phyloP scores from a whole-genome alignment of 2,797 vertebrate species.

The Leontopithecus rosalia region DNA sequence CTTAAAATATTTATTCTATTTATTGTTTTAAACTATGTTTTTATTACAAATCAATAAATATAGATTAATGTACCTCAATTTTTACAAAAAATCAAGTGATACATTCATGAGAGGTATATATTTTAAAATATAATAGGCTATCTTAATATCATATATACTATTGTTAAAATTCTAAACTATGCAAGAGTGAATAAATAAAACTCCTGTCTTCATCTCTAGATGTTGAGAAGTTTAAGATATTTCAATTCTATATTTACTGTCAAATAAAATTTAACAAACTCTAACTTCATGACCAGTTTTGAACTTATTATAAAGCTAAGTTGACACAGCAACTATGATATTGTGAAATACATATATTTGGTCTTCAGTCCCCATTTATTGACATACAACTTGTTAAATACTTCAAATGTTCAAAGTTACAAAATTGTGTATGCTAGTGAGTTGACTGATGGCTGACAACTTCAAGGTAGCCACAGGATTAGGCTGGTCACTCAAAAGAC shows the following conservation, averaged over 20 bases:
- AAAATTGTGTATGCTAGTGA: neutral
- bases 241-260: neutral
- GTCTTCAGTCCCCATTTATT: neutral
- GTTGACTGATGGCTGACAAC: neutral
- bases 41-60: neutral
- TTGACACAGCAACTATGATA: neutral
- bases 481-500: neutral
- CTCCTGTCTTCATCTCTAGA: neutral
- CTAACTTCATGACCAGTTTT: neutral
- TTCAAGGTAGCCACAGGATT: neutral
- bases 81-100: neutral
- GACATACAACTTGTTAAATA: neutral
- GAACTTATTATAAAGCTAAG: neutral
- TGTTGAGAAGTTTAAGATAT: neutral
- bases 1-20: neutral
- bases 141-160: neutral
- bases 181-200: neutral
- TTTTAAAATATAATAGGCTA: neutral
- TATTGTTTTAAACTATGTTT: neutral
- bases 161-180: neutral
- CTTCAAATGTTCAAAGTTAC: neutral
- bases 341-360: neutral
- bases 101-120: neutral
- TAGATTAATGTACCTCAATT: neutral
- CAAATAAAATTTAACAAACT: neutral